Percentiles rank a stretch among this genome's conserved stretches.
Conservation (phyloP, 2,797 vertebrate genomes). For the Pipistrellus pygmaeus region DNA sequence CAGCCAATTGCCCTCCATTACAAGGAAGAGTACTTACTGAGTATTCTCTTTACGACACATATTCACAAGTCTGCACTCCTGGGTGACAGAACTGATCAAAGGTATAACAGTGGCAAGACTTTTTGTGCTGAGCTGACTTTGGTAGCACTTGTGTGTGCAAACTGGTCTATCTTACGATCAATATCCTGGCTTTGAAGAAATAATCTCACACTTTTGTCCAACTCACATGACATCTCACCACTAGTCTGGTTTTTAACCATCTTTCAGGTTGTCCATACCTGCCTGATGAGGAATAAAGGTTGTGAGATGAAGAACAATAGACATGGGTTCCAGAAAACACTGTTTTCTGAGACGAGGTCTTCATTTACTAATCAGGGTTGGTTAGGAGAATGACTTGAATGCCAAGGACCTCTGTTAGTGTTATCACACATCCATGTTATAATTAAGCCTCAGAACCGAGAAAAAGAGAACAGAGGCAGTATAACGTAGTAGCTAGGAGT, state of each 20-base stretch:
- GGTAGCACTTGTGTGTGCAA: not conserved
- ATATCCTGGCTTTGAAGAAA: not conserved
- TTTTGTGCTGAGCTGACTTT: not conserved
- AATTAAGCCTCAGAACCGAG: not conserved
- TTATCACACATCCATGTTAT: not conserved
- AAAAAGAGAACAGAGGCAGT: not conserved
- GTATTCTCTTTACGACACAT: not conserved
- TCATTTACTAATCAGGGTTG: not conserved
- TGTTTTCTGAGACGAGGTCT: not conserved
- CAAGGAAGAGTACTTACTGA: not conserved
- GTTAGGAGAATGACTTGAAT: not conserved
- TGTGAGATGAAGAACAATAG: not conserved
- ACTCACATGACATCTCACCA: not conserved
- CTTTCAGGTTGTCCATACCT: not conserved
- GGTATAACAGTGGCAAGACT: not conserved
- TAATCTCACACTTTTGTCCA: not conserved
- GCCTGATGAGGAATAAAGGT: not conserved
- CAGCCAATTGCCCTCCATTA: not conserved
- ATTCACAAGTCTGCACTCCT: not conserved
- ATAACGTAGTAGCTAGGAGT: not conserved
- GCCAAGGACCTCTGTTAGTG: not conserved
- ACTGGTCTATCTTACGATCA: not conserved
- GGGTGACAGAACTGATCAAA: not conserved
- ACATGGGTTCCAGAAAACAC: not conserved
- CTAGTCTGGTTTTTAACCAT: not conserved